Evolutionary conservation across 2,797 vertebrate species (phyloP), one percentile per base, ranked within the genome.

Genomic region (Tragelaphus oryx): DNA sequence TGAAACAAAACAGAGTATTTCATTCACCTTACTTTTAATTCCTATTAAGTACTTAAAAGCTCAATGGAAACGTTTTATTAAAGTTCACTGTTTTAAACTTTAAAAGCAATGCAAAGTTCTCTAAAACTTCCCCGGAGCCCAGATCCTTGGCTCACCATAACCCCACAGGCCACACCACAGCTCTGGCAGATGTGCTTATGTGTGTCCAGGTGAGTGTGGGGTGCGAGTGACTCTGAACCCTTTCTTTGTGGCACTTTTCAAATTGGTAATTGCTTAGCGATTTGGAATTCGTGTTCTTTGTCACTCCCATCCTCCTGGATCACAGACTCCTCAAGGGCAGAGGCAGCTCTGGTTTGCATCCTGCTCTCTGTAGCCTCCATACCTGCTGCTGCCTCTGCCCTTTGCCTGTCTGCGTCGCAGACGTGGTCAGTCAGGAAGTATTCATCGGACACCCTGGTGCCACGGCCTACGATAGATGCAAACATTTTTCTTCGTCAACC

Each of bases 1-100:
- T 93, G 88, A 83, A 97, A 96, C 52, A 20, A 93, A 96, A 84
- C 30, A 88, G 68, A 89, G 52, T 68, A n/a, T 94, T 95, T 96
- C 84, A 92, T 84, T 87, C 88, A 26, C 59, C 14, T 93, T 89
- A 88, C 48, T 94, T 95, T 94, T 91, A 94, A 89, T 94, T 96
- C 91, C 80, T 95, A 82, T 86, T 91, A 89, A 96, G 55, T 81
- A 33, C 83, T 91, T 89, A 75, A 81, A 93, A 78, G 57, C 62
- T 84, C 91, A 60, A 8, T 93, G 78, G 86, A 91, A 95, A 82
- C 55, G 41, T 94, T 94, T 95, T 79, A 87, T 74, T 82, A 91
- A 94, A 91, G 48, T 86, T 94, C 87, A 95, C 93, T 94, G 92
- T 94, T 95, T 93, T 41, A 85, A 65, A 65, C 59, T 83, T 95